These are phyloP conservation scores for Diphyllodes magnificus DNA, from an alignment of 2,113 vertebrate species.

Conservation along the genomic window DNA sequence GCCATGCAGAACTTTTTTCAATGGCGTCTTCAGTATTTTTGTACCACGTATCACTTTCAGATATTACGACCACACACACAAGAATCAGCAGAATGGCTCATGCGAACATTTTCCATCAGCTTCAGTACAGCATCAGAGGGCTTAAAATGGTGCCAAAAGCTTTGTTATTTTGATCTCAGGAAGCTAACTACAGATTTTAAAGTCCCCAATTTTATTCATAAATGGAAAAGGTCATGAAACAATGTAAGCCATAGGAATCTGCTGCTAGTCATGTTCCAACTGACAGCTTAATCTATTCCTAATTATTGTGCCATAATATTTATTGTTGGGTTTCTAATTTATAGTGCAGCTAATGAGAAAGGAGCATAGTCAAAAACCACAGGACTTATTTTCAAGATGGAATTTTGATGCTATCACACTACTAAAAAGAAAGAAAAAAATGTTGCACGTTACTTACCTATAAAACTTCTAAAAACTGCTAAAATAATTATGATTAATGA, in stretches of 20 bases:
- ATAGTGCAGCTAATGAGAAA: slow-evolving; percentile 3
- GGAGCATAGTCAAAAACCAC: neutral
- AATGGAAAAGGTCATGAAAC: neutral
- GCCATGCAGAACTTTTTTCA: neutral
- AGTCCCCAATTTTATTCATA: neutral
- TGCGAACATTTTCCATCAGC: neutral
- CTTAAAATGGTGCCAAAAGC: neutral
- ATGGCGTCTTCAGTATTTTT: neutral
- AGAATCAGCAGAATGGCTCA: neutral
- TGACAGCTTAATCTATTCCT: neutral
- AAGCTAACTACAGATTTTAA: neutral
- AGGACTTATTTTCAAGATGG: slow-evolving; percentile 15
- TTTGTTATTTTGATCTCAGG: neutral
- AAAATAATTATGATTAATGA: neutral
- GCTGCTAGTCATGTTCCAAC: neutral
- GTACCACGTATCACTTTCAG: neutral
- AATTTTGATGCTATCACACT: neutral
- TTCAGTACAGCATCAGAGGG: neutral
- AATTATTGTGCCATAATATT: slow-evolving; percentile 25
- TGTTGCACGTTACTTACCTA: neutral
- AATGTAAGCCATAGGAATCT: neutral
- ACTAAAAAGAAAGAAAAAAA: neutral
- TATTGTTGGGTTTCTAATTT: neutral
- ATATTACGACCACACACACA: accelerated
- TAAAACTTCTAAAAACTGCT: neutral